Evolutionary conservation across 2,888 invertebrate genomes (phyloP).

Genomic region (Trachelus troglodyta): DNA sequence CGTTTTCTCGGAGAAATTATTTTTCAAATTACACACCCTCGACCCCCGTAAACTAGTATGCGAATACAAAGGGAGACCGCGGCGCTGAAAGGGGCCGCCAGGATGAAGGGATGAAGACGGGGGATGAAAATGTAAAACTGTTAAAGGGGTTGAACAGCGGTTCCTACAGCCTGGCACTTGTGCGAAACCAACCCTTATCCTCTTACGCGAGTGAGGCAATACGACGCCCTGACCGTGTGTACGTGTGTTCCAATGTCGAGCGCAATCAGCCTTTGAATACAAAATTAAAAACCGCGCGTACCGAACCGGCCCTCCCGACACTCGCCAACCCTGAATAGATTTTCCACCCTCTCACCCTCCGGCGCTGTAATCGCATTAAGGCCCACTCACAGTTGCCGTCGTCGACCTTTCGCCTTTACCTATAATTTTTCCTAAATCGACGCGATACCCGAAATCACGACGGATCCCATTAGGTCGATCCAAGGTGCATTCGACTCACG

Average conservation of each 20-base stretch:
- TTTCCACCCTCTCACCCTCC: background rate
- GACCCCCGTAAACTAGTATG: background rate
- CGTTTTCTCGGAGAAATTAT: background rate
- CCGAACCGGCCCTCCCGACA: background rate
- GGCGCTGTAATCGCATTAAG: background rate
- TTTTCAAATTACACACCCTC: background rate
- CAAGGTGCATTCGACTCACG: background rate
- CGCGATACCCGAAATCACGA: background rate
- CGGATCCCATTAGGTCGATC: background rate
- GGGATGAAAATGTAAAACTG: background rate
- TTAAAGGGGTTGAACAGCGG: background rate
- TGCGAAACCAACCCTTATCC: background rate
- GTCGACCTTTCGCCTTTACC: background rate
- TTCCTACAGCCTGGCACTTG: background rate
- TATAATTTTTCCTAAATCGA: background rate
- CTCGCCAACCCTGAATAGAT: background rate
- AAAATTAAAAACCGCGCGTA: constrained; percentile 45
- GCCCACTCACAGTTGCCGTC: background rate
- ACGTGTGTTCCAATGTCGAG: constrained; percentile 11
- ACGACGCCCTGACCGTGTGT: background rate
- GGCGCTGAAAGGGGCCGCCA: constrained; percentile 9
- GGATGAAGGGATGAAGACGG: background rate
- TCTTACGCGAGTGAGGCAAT: constrained; percentile 20
- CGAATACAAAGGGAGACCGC: background rate
- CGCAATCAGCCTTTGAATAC: constrained; percentile 46